Evolutionary conservation across 2,113 vertebrate genomes (phyloP), one percentile per base, ranked within the genome.

Genomic region (Poecilia latipinna): DNA sequence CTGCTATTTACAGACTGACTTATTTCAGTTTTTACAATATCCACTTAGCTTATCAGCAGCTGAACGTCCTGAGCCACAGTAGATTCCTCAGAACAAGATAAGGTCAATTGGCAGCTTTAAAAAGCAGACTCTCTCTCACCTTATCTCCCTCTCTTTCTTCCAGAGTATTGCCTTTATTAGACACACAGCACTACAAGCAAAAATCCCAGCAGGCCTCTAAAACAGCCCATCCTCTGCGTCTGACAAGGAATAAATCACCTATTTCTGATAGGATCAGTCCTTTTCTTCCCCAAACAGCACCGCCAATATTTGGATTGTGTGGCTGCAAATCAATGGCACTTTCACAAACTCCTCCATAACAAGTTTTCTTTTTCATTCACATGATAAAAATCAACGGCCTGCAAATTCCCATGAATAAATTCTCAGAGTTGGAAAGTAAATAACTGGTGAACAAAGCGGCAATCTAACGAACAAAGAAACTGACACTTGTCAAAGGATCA

Each of bases 11-110:
- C 71, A 28, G 42, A 78, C 54, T 39, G 48, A 86, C 70, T 75
- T 77, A 90, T 87, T 79, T 28, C 60, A 78, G 66, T 65, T 86
- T 81, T 82, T 22, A 77, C 37, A 79, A 87, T 77, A 54, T 68
- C 57, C 76, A 73, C 72, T 83, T 39, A 76, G 78, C 80, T 87
- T 85, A 88, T 85, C 81, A 80, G 77, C 82, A 85, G 68, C 61
- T 44, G 17, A 83, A 79, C 26, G 51, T 39, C 73, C 37, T 8
- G 60, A 70, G 70, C 78, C 28, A 35, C 0, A 61, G 61, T 78
- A 85, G 80, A 67, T 78, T 82, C 74, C 68, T 68, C 33, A 78
- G 86, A 86, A 74, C 57, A 65, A 63, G 74, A 77, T 72, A 75
- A 82, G 74, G 86, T 87, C 79, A 86, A 82, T 24, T 54, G 74